Percentiles rank a stretch among this genome's conserved stretches.
Conservation (phyloP, 2,888 invertebrate species). For the Pollenia angustigena region DNA sequence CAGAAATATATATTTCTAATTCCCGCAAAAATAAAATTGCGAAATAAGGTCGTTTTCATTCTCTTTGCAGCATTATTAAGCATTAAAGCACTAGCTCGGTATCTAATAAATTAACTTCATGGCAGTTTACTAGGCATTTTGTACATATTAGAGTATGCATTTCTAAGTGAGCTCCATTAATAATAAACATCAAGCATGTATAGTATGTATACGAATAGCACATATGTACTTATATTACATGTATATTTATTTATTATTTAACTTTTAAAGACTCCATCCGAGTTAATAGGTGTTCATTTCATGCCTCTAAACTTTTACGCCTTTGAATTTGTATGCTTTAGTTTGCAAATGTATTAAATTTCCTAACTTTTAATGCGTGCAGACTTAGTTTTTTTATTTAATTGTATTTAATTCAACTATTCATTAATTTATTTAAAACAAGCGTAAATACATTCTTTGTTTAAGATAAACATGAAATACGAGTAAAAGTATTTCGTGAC, state of each 20-base stretch:
- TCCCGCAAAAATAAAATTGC: no score
- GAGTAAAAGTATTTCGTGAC: not conserved
- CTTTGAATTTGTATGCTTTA: not conserved
- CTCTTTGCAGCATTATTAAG: no score
- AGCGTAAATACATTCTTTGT: not conserved
- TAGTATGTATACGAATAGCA: no score
- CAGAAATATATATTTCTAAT: no score
- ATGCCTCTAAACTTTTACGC: slow-evolving; percentile 15
- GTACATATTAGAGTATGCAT: no score
- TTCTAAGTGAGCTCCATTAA: no score
- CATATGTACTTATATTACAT: no score
- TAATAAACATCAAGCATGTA: no score
- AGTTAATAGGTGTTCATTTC: slow-evolving; percentile 29
- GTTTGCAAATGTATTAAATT: slow-evolving; percentile 32
- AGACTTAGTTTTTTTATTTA: slow-evolving; percentile 1
- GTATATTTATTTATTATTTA: not conserved
- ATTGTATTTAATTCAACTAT: slow-evolving; percentile 6
- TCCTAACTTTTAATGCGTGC: slow-evolving; percentile 35
- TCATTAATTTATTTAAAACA: slow-evolving; percentile 4
- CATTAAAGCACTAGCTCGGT: no score
- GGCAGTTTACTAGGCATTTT: no score
- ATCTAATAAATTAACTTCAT: no score
- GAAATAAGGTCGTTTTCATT: no score
- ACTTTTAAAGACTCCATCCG: slow-evolving; percentile 25
- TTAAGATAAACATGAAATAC: not conserved